Evolutionary conservation across 1,140 invertebrate genomes (phyloP).

Genomic region (Drosophila baimaii): DNA sequence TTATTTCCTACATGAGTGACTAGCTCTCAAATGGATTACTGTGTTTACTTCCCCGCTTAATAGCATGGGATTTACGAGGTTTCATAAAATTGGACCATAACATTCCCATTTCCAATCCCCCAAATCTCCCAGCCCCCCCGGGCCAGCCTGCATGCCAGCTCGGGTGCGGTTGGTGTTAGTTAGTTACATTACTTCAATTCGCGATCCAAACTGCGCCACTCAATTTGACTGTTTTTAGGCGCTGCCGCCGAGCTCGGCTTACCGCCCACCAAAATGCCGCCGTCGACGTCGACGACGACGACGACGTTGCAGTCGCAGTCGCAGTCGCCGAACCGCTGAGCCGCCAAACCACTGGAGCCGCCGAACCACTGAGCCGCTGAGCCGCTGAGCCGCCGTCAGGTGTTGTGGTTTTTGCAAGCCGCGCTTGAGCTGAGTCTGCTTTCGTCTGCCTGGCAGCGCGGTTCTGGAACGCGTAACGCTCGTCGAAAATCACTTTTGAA

Average conservation of each 20-base stretch:
- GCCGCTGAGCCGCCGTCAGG: slow-evolving; percentile 59
- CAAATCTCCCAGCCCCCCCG: neutral
- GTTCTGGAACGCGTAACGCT: slow-evolving; percentile 76
- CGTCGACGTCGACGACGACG: neutral
- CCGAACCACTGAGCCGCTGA: slow-evolving; percentile 22
- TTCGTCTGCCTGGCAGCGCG: slow-evolving; percentile 80
- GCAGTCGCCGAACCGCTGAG: slow-evolving; percentile 22
- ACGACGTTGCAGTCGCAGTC: slow-evolving; percentile 22
- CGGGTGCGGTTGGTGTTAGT: slow-evolving; percentile 7
- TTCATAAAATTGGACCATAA: slow-evolving; percentile 39
- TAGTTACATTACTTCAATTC: slow-evolving; percentile 38
- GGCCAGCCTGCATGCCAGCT: neutral
- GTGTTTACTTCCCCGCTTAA: neutral
- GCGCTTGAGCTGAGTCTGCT: slow-evolving; percentile 69
- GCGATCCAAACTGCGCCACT: slow-evolving; percentile 43
- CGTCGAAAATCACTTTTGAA: slow-evolving; percentile 38
- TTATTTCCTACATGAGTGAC: neutral
- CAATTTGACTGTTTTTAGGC: slow-evolving; percentile 52
- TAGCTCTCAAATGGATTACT: slow-evolving; percentile 1
- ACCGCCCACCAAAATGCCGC: slow-evolving; percentile 49
- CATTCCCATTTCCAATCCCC: slow-evolving; percentile 13
- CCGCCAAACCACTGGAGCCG: slow-evolving; percentile 6
- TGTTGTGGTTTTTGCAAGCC: slow-evolving; percentile 81
- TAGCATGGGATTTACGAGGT: slow-evolving; percentile 7
- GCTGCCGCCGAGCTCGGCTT: slow-evolving; percentile 38